Percentiles rank a stretch among this genome's conserved stretches.
Evolutionary conservation across 2,797 vertebrate genomes (phyloP).

Genomic region (Odontamblyopus lacepedii): DNA sequence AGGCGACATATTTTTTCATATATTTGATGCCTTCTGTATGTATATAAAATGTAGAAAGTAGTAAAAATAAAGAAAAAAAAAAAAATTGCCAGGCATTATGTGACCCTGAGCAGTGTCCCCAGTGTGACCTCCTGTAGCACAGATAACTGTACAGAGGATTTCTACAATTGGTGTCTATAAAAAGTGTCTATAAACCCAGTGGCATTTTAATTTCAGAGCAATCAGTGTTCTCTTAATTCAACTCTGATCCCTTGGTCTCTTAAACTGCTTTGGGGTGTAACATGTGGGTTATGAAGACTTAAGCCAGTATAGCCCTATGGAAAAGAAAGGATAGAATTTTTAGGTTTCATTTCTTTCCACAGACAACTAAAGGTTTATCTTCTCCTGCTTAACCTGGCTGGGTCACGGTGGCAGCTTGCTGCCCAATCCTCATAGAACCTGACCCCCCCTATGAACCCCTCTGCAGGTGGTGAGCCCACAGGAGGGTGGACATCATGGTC

Average conservation of each 20-base stretch:
- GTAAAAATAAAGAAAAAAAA: too few relatives aligned
- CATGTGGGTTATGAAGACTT: neutral
- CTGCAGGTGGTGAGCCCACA: too few relatives aligned
- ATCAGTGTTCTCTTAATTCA: slow-evolving; percentile 19
- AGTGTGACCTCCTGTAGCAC: neutral
- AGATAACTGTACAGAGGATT: neutral
- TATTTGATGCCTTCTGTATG: too few relatives aligned
- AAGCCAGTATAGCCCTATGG: neutral
- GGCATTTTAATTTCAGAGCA: slow-evolving; percentile 28
- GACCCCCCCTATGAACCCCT: too few relatives aligned
- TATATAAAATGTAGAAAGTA: too few relatives aligned
- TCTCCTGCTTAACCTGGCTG: too few relatives aligned
- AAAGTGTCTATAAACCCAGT: neutral
- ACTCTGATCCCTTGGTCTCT: slow-evolving; percentile 8
- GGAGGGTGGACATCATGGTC: too few relatives aligned
- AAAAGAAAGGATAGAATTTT: neutral
- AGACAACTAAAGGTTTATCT: too few relatives aligned
- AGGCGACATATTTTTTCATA: too few relatives aligned
- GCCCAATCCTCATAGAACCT: too few relatives aligned
- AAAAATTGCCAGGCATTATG: neutral
- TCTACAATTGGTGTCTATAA: neutral
- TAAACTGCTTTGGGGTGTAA: slow-evolving; percentile 9
- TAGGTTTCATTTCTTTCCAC: too few relatives aligned
- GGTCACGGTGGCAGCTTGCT: too few relatives aligned
- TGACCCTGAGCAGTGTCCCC: neutral